Percentiles rank a stretch among this genome's conserved stretches.
These are phyloP conservation scores for Phalloptychus januarius DNA, from an alignment of 2,797 vertebrate species.

Conservation along the genomic window DNA sequence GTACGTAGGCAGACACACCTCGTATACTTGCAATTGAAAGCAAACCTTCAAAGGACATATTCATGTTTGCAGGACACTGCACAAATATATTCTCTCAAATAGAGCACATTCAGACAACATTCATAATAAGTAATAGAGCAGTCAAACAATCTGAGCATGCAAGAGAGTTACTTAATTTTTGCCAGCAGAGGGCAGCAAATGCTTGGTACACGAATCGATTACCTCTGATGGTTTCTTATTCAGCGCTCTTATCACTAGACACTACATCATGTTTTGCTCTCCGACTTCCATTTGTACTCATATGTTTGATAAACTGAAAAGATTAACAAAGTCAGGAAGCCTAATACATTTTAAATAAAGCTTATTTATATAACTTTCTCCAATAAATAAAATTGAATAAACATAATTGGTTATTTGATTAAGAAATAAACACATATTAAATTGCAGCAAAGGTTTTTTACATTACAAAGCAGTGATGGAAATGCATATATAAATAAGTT, in stretches of 20 bases:
- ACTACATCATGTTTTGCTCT: not conserved
- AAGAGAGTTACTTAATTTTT: not conserved
- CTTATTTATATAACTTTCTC: not conserved
- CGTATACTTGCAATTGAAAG: not conserved
- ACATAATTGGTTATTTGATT: not conserved
- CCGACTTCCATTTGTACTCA: not conserved
- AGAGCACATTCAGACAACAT: not conserved
- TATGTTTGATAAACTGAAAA: not conserved
- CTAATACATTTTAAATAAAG: not conserved
- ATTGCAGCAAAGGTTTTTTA: not conserved
- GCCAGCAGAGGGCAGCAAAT: constrained; percentile 73
- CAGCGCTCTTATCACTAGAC: not conserved
- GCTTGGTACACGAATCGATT: constrained; percentile 5
- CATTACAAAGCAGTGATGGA: not conserved
- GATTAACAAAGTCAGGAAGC: not conserved
- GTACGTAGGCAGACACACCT: too few species aligned
- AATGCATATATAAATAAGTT: not conserved
- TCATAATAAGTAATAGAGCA: not conserved
- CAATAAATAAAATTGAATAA: not conserved
- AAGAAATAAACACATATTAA: not conserved
- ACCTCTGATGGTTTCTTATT: not conserved
- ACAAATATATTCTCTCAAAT: not conserved
- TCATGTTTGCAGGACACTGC: not conserved
- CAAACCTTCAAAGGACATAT: not conserved
- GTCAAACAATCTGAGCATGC: not conserved